phyloP scores from a whole-genome alignment of 1,140 invertebrate genomes.

The Conus ventricosus region DNA sequence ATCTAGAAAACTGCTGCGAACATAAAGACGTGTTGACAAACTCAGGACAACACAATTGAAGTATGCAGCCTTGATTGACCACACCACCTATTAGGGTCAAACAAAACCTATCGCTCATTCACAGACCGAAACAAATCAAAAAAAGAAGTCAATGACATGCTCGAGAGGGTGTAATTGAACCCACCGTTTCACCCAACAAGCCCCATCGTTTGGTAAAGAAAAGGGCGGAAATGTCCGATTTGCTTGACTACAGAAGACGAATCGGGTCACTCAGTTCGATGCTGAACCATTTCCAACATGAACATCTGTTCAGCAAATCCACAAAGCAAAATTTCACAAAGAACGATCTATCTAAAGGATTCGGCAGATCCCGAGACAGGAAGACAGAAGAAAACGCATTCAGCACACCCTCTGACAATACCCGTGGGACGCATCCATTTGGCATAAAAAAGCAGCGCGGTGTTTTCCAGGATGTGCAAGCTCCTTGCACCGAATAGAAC shows the following conservation, averaged over 20 bases:
- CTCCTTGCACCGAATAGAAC: conserved; percentile 12
- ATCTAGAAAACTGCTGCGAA: neutral
- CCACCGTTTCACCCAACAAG: conserved; percentile 75
- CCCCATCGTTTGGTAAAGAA: conserved; percentile 76
- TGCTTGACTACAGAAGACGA: too few relatives aligned
- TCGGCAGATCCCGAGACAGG: conserved; percentile 47
- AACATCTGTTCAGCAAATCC: conserved; percentile 47
- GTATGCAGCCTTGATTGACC: conserved; percentile 39
- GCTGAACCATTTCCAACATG: conserved; percentile 53
- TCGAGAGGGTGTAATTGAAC: conserved; percentile 66
- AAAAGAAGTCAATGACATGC: too few relatives aligned
- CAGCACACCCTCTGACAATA: too few relatives aligned
- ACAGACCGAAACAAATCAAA: conserved; percentile 67
- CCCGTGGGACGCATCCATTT: conserved; percentile 50
- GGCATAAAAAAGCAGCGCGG: conserved; percentile 54
- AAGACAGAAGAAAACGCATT: neutral
- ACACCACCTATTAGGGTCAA: conserved; percentile 43
- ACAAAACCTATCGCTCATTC: conserved; percentile 68
- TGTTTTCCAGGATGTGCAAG: conserved; percentile 39
- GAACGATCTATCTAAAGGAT: conserved; percentile 50
- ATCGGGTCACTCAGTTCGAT: conserved; percentile 44
- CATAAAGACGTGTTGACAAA: conserved; percentile 35
- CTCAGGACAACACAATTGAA: conserved; percentile 29
- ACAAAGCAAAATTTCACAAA: conserved; percentile 27
- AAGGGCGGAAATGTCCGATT: too few relatives aligned